phyloP scores from a whole-genome alignment of 1,140 invertebrate genomes.

The Drosophila santomea region DNA sequence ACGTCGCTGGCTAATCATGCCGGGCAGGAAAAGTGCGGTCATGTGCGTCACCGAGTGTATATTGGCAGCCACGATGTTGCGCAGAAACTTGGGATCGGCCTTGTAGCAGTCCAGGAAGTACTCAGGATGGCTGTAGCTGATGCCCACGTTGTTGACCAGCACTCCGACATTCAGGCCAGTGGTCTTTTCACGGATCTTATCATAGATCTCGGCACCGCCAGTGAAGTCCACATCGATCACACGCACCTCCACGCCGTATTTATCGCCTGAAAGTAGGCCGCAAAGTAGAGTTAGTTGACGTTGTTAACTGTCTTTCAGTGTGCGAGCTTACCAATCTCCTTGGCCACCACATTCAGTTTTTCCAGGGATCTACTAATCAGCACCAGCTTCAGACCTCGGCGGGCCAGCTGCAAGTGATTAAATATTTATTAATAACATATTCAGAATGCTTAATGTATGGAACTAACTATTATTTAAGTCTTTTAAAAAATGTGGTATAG shows the following conservation, averaged over 20 bases:
- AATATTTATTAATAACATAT: neutral
- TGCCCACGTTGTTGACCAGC: conserved; percentile 97
- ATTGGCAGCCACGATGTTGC: conserved; percentile 90
- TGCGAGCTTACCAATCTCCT: conserved; percentile 88
- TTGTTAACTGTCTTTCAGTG: neutral
- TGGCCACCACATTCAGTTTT: conserved; percentile 93
- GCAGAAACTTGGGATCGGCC: conserved; percentile 85
- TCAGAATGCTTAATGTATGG: no score
- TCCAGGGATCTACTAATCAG: conserved; percentile 93
- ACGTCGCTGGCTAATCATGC: conserved; percentile 93
- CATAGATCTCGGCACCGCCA: conserved; percentile 89
- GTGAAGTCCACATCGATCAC: conserved; percentile 95
- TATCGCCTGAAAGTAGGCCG: conserved; percentile 86
- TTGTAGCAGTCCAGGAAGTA: conserved; percentile 91
- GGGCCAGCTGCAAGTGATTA: conserved; percentile 88
- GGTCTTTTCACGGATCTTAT: conserved; percentile 90
- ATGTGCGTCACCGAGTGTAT: conserved; percentile 91
- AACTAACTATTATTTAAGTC: no score
- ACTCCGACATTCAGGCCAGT: conserved; percentile 94
- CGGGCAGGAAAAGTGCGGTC: conserved; percentile 93
- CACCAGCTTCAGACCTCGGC: conserved; percentile 93
- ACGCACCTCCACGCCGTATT: conserved; percentile 92
- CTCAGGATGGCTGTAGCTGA: conserved; percentile 95
- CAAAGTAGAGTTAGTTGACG: neutral
- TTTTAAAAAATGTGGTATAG: no score